These are phyloP conservation scores for Esperia sulphurella DNA, from an alignment of 2,888 invertebrate species.

Conservation along the genomic window DNA sequence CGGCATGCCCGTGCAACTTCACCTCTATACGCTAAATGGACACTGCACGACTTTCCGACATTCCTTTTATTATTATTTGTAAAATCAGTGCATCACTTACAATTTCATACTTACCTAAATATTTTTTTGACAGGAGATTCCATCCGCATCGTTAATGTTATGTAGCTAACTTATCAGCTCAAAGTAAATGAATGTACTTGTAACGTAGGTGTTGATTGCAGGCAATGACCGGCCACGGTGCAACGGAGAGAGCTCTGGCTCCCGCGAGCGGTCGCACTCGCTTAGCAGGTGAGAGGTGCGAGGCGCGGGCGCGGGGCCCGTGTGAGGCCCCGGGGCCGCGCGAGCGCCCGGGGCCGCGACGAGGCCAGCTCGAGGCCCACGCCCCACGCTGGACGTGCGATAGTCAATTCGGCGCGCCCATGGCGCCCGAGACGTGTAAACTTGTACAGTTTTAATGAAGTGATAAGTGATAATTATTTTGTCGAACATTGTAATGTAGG, in stretches of 20 bases:
- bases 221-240: slow-evolving; percentile 70
- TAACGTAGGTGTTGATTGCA: slow-evolving; percentile 26
- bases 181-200: not conserved
- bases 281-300: slow-evolving; percentile 83
- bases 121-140: too few relatives aligned
- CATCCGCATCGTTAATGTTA: not conserved
- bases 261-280: slow-evolving; percentile 79
- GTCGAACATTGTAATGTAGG: slow-evolving; percentile 71
- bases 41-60: too few relatives aligned
- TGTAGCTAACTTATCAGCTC: not conserved
- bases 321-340: slow-evolving; percentile 7
- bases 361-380: slow-evolving; percentile 10
- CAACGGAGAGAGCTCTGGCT: slow-evolving; percentile 53
- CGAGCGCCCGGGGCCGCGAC: slow-evolving; percentile 6
- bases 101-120: too few relatives aligned
- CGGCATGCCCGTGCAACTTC: too few relatives aligned
- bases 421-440: slow-evolving; percentile 26
- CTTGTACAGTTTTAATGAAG: slow-evolving; percentile 66
- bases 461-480: slow-evolving; percentile 74
- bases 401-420: slow-evolving; percentile 8
- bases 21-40: too few relatives aligned
- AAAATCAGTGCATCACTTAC: too few relatives aligned
- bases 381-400: slow-evolving; percentile 8
- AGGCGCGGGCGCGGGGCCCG: slow-evolving; percentile 30
- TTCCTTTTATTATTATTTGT: too few relatives aligned